phyloP scores from a whole-genome alignment of 2,797 vertebrate genomes.

The Apogon talboti region DNA sequence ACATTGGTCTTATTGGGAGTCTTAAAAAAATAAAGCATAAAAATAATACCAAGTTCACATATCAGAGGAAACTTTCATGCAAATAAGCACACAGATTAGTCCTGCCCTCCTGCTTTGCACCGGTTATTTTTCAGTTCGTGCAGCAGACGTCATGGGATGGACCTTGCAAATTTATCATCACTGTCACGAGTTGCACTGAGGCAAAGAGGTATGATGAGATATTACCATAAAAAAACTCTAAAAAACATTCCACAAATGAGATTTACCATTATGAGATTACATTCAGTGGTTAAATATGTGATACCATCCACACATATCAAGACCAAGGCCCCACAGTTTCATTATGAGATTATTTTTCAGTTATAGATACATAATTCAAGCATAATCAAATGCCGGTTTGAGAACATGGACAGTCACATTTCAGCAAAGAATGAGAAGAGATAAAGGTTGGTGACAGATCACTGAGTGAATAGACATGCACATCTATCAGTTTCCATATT shows the following conservation, averaged over 20 bases:
- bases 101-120: background rate
- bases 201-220: background rate
- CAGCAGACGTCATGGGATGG: background rate
- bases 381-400: constrained; percentile 32
- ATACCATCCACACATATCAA: constrained; percentile 29
- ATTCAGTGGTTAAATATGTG: background rate
- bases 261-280: background rate
- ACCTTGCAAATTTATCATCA: constrained; percentile 2
- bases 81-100: background rate
- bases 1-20: background rate
- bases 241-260: too few relatives aligned
- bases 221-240: constrained; percentile 27
- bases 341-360: constrained; percentile 21
- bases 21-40: background rate
- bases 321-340: constrained; percentile 19
- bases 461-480: constrained; percentile 22
- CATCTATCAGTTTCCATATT: constrained; percentile 18
- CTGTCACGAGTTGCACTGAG: constrained; percentile 2
- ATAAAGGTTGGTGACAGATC: constrained; percentile 37
- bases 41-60: constrained; percentile 6
- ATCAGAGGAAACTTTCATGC: background rate
- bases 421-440: constrained; percentile 5
- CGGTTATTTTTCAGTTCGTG: background rate
- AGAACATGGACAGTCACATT: background rate
- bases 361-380: constrained; percentile 23